These are phyloP conservation scores for Gymnocypris eckloni DNA, from an alignment of 2,797 vertebrate genomes.

Conservation along the genomic window DNA sequence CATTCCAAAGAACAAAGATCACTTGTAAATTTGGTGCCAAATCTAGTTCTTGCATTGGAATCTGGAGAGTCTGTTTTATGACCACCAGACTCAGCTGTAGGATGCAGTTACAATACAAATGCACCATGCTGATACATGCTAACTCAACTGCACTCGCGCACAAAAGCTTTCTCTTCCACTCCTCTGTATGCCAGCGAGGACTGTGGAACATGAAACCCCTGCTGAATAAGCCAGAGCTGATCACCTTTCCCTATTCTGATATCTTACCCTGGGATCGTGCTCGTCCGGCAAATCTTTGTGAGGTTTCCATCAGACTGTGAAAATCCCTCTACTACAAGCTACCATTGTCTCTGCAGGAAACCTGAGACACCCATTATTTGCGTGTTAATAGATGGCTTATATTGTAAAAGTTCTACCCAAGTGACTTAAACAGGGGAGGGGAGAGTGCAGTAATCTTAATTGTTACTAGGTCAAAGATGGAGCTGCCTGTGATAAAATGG, in stretches of 20 bases:
- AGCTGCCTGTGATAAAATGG: slow-evolving; percentile 3
- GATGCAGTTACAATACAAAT: slow-evolving; percentile 52
- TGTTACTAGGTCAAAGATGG: slow-evolving; percentile 15
- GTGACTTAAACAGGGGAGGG: slow-evolving; percentile 36
- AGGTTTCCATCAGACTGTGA: slow-evolving; percentile 68
- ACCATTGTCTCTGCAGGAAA: slow-evolving; percentile 62
- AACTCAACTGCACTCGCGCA: slow-evolving; percentile 10
- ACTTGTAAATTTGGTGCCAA: slow-evolving; percentile 3
- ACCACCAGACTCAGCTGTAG: slow-evolving; percentile 15
- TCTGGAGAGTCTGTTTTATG: slow-evolving; percentile 23
- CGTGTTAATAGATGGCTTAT: slow-evolving; percentile 62
- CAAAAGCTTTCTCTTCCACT: slow-evolving; percentile 18
- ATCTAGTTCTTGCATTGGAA: slow-evolving; percentile 23
- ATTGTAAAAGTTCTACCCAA: slow-evolving; percentile 62
- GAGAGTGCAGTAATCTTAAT: neutral
- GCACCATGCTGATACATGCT: slow-evolving; percentile 27
- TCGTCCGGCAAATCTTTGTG: slow-evolving; percentile 62
- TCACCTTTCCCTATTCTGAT: slow-evolving; percentile 68
- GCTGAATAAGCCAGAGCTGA: slow-evolving; percentile 56
- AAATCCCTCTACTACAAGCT: slow-evolving; percentile 49
- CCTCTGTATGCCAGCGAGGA: neutral
- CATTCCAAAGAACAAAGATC: slow-evolving; percentile 8
- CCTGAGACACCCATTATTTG: slow-evolving; percentile 66
- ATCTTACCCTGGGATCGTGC: slow-evolving; percentile 65
- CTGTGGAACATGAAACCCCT: slow-evolving; percentile 22